These are phyloP conservation scores for Calephelis virginiensis DNA, from an alignment of 1,140 invertebrate genomes.

Conservation along the genomic window DNA sequence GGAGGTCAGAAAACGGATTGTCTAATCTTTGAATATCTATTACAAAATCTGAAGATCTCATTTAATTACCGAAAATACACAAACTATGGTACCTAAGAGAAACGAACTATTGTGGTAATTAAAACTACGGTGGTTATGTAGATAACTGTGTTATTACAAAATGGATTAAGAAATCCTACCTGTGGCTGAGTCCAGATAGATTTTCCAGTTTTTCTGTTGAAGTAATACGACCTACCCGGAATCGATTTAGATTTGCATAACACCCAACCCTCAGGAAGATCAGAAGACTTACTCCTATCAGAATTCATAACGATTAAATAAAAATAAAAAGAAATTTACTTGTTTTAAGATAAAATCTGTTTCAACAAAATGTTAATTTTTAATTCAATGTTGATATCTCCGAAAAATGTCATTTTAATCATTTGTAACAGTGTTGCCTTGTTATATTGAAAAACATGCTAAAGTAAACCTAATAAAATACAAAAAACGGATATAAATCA, in stretches of 20 bases:
- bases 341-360: background rate
- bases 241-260: constrained; percentile 64
- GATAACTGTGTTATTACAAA: background rate
- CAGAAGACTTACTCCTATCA: constrained; percentile 42
- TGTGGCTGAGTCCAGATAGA: constrained; percentile 66
- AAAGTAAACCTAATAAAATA: background rate
- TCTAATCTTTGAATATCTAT: too few species aligned
- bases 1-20: too few species aligned
- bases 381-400: constrained; percentile 14
- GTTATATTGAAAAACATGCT: too few species aligned
- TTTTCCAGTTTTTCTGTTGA: constrained; percentile 67
- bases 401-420: background rate
- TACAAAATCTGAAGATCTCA: too few species aligned
- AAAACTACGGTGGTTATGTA: too few species aligned
- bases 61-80: too few species aligned
- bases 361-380: constrained; percentile 2
- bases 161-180: constrained; percentile 35
- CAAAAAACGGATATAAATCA: background rate
- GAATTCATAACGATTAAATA: constrained; percentile 45
- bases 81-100: too few species aligned
- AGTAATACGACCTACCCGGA: constrained; percentile 68
- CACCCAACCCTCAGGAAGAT: constrained; percentile 62
- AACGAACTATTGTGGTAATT: too few species aligned
- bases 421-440: background rate
- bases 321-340: constrained; percentile 26